Conservation (phyloP, 53 echinoderm and acorn worm genomes). For the Hippasteria phrygiana region DNA sequence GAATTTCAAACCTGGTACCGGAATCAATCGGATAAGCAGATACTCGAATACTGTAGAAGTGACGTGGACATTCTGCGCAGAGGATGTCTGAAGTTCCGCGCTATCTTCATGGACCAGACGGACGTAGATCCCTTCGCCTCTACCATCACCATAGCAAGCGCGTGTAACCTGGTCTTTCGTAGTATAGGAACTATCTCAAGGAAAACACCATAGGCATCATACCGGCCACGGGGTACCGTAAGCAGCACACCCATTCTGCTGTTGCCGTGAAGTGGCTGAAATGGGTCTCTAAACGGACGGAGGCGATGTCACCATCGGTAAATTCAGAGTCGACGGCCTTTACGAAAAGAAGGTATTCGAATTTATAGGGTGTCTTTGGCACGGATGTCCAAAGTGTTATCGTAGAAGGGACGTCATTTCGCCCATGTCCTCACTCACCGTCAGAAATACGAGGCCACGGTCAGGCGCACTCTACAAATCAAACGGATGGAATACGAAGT, state of each 20-base stretch:
- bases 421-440: too few relatives aligned
- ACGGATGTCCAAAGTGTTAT: slow-evolving; percentile 55
- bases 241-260: too few relatives aligned
- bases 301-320: too few relatives aligned
- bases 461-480: too few relatives aligned
- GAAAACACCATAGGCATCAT: too few relatives aligned
- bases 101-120: slow-evolving; percentile 7
- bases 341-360: too few relatives aligned
- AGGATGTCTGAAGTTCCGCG: neutral
- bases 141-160: neutral
- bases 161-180: slow-evolving; percentile 37
- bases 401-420: neutral
- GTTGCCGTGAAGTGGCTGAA: slow-evolving; percentile 38
- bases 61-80: slow-evolving; percentile 17
- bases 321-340: too few relatives aligned
- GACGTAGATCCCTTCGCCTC: slow-evolving; percentile 9
- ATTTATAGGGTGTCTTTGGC: slow-evolving; percentile 61
- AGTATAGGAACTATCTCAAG: too few relatives aligned
- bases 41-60: slow-evolving; percentile 8
- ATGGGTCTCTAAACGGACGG: slow-evolving; percentile 1
- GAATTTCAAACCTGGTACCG: slow-evolving; percentile 23
- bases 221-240: too few relatives aligned
- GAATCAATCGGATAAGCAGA: neutral
- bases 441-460: too few relatives aligned
- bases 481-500: too few relatives aligned